These are phyloP conservation scores for Aspidoscelis tigris DNA, from an alignment of 2,113 vertebrate species.

Conservation along the genomic window DNA sequence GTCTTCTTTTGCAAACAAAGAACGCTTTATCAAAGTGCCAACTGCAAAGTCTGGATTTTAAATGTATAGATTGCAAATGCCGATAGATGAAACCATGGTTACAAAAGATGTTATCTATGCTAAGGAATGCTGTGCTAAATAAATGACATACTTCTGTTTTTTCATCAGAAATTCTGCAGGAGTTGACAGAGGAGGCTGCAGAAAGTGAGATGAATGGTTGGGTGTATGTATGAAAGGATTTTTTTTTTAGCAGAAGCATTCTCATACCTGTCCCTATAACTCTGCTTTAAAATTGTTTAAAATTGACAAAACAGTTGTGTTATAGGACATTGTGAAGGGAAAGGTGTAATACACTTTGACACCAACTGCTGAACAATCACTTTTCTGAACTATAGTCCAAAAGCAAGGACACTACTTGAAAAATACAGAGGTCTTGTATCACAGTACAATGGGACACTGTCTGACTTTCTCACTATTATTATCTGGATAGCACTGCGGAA, in stretches of 20 bases:
- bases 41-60: constrained; percentile 24
- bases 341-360: background rate
- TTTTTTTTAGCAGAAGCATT: background rate
- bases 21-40: background rate
- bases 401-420: background rate
- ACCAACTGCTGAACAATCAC: background rate
- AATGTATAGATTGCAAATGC: constrained; percentile 25
- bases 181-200: background rate
- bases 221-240: background rate
- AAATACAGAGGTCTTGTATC: background rate
- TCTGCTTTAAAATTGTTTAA: background rate
- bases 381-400: background rate
- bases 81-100: constrained; percentile 40
- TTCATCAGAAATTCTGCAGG: constrained; percentile 11
- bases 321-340: background rate
- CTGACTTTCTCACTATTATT: background rate
- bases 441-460: background rate
- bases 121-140: background rate
- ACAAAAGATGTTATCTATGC: constrained; percentile 8
- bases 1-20: background rate
- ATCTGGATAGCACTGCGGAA: background rate
- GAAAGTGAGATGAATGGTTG: background rate
- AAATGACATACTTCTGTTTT: background rate
- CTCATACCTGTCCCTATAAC: background rate
- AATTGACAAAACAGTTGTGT: background rate